These are phyloP conservation scores for Cryptus armator DNA, from an alignment of 2,888 invertebrate species.

Conservation along the genomic window DNA sequence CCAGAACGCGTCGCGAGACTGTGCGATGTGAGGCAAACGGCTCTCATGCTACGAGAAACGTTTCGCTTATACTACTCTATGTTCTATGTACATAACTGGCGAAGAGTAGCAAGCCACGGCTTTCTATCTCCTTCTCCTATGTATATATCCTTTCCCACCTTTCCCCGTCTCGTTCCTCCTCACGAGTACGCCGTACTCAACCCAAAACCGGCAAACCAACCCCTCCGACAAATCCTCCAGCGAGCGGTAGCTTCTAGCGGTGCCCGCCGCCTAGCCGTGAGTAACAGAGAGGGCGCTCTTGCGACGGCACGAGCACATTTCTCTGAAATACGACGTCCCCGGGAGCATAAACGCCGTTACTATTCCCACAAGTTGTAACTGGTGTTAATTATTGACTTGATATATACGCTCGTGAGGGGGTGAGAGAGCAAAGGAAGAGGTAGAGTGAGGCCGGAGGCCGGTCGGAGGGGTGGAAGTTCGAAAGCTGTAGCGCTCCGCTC, in stretches of 20 bases:
- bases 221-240: constrained; percentile 80
- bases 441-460: constrained; percentile 29
- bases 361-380: constrained; percentile 85
- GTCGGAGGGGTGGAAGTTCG: constrained; percentile 59
- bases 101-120: constrained; percentile 54
- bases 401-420: constrained; percentile 74
- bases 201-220: constrained; percentile 68
- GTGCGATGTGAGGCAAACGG: constrained; percentile 65
- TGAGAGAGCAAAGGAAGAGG: constrained; percentile 20
- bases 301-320: constrained; percentile 84
- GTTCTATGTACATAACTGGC: constrained; percentile 35
- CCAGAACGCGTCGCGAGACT: constrained; percentile 68
- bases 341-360: constrained; percentile 84
- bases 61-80: constrained; percentile 42
- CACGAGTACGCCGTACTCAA: constrained; percentile 61
- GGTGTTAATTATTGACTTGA: constrained; percentile 85
- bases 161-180: constrained; percentile 66
- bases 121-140: constrained; percentile 60
- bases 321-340: constrained; percentile 85
- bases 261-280: constrained; percentile 35
- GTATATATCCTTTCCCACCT: constrained; percentile 41
- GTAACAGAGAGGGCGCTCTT: constrained; percentile 52
- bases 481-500: constrained; percentile 56
- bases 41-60: constrained; percentile 25
- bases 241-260: constrained; percentile 60